Conservation (phyloP, 2,113 vertebrate genomes). For the Siphamia tubifer region DNA sequence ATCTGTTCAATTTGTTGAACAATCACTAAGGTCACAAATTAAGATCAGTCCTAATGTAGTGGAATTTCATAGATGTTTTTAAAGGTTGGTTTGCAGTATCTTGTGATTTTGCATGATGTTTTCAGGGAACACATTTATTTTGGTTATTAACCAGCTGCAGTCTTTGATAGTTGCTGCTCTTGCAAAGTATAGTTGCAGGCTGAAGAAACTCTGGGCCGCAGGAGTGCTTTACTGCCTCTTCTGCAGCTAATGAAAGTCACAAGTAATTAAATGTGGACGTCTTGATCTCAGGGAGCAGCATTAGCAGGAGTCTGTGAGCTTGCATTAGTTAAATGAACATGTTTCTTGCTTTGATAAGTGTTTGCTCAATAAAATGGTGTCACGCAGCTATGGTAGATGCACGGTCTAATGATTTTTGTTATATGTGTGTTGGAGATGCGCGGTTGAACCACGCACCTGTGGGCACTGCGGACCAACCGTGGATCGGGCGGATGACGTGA, state of each 20-base stretch:
- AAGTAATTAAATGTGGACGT: slow-evolving; percentile 59
- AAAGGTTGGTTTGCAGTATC: background rate
- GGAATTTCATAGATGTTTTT: no score
- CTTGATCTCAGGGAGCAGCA: slow-evolving; percentile 3
- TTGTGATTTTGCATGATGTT: slow-evolving; percentile 12
- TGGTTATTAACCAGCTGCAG: slow-evolving; percentile 23
- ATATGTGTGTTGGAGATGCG: no score
- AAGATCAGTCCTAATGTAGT: no score
- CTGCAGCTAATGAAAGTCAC: slow-evolving; percentile 60
- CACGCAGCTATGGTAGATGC: background rate
- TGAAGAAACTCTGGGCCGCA: slow-evolving; percentile 17
- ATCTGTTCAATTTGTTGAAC: no score
- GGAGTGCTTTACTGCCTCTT: slow-evolving; percentile 17
- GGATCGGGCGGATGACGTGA: no score
- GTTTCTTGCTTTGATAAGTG: background rate
- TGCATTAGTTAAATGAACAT: background rate
- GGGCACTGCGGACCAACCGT: no score
- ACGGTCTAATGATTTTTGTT: background rate
- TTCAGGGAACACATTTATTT: slow-evolving; percentile 2
- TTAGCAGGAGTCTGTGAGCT: slow-evolving; percentile 18
- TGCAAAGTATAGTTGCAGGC: background rate
- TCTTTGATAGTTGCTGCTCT: slow-evolving; percentile 16
- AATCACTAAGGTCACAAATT: no score
- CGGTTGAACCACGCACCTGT: no score
- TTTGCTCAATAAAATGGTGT: background rate